phyloP scores from a whole-genome alignment of 1,140 invertebrate genomes.

The Oryctes rhinoceros region DNA sequence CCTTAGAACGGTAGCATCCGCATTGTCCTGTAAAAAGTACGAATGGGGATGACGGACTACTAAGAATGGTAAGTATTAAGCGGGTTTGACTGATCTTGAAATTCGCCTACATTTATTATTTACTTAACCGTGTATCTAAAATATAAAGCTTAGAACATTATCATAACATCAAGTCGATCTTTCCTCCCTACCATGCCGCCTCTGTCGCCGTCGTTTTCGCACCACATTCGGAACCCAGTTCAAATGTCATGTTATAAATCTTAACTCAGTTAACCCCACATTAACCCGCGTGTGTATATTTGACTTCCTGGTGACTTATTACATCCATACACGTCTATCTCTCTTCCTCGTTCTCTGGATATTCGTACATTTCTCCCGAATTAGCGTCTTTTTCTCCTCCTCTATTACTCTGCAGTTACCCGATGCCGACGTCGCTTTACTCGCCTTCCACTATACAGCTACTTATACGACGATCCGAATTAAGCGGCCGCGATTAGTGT shows the following conservation, averaged over 20 bases:
- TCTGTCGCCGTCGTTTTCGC: slow-evolving; percentile 8
- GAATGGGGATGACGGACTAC: no score
- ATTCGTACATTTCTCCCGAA: no score
- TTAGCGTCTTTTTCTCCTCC: not conserved
- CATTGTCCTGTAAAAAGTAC: no score
- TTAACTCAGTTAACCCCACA: slow-evolving; percentile 50
- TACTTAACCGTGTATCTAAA: no score
- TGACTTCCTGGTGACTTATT: slow-evolving; percentile 58
- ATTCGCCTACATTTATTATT: no score
- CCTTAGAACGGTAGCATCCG: no score
- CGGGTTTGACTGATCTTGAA: no score
- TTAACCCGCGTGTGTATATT: slow-evolving; percentile 52
- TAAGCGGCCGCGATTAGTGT: not conserved
- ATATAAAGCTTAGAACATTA: not conserved
- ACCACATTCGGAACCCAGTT: slow-evolving; percentile 41
- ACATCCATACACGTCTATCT: slow-evolving; percentile 30
- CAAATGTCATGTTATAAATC: slow-evolving; percentile 45
- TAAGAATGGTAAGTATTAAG: no score
- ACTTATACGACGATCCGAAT: not conserved
- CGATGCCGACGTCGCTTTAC: no score
- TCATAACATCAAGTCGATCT: not conserved
- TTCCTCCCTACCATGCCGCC: no score
- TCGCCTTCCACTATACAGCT: no score
- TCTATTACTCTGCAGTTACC: not conserved
- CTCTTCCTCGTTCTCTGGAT: not conserved